Conservation (phyloP, 2,888 invertebrate species). For the Cistogaster globosa region DNA sequence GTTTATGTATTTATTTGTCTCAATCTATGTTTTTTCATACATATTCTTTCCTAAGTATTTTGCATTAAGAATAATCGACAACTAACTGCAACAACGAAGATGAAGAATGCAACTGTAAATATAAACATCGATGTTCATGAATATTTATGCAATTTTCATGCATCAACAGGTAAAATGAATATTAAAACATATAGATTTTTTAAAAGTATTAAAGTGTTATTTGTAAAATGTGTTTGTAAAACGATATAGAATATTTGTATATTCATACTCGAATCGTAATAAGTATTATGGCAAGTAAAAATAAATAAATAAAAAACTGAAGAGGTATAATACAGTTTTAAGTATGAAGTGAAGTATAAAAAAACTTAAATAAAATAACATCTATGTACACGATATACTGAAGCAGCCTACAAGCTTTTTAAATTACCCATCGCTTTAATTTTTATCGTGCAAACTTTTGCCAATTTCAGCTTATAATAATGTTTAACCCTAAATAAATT, state of each 20-base stretch:
- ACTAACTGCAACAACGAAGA: not conserved
- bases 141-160: slow-evolving; percentile 56
- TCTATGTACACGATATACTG: too few relatives aligned
- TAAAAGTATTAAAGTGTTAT: slow-evolving; percentile 49
- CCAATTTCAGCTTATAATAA: too few relatives aligned
- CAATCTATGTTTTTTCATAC: not conserved
- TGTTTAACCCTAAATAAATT: too few relatives aligned
- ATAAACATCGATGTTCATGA: slow-evolving; percentile 40
- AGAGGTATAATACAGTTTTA: not conserved
- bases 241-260: slow-evolving; percentile 2
- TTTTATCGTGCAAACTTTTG: too few relatives aligned
- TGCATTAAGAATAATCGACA: not conserved
- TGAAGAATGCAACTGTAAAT: slow-evolving; percentile 4
- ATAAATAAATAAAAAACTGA: slow-evolving; percentile 5
- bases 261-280: slow-evolving; percentile 31
- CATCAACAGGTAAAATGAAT: slow-evolving; percentile 60
- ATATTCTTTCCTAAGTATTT: not conserved
- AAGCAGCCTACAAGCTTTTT: too few relatives aligned
- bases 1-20: not conserved
- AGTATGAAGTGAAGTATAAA: too few relatives aligned
- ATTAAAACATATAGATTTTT: slow-evolving; percentile 41
- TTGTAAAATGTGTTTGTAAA: not conserved
- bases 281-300: slow-evolving; percentile 46
- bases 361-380: too few relatives aligned
- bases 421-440: too few relatives aligned